Conservation (phyloP, 2,797 vertebrate genomes). For the Hybognathus amarus region DNA sequence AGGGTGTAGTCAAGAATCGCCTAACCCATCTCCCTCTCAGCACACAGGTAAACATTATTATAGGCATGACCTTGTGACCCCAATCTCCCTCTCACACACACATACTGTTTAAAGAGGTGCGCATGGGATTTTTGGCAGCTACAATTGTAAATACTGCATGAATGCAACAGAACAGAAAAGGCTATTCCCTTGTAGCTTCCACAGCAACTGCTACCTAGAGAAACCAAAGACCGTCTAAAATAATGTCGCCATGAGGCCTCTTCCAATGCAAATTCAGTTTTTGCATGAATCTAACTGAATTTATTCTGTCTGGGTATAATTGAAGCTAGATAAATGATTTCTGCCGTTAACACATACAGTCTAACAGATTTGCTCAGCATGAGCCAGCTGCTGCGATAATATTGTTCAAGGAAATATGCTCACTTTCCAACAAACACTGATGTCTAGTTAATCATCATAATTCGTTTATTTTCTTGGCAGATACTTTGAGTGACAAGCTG, state of each 20-base stretch:
- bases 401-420: conserved; percentile 10
- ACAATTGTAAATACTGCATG: neutral
- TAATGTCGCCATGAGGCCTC: conserved; percentile 7
- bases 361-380: conserved; percentile 33
- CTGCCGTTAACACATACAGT: conserved; percentile 14
- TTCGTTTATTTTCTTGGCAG: conserved; percentile 12
- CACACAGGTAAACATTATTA: conserved; percentile 61
- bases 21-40: conserved; percentile 51
- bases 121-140: neutral
- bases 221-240: neutral
- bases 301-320: conserved; percentile 25
- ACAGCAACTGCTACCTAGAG: neutral
- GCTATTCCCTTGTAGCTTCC: neutral
- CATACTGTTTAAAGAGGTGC: conserved; percentile 52
- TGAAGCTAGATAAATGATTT: conserved; percentile 39
- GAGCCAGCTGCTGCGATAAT: conserved; percentile 38
- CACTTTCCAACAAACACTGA: conserved; percentile 34
- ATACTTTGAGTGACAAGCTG: conserved; percentile 16
- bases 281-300: conserved; percentile 5
- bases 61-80: conserved; percentile 25
- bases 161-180: conserved; percentile 3
- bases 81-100: conserved; percentile 36
- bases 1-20: conserved; percentile 6
- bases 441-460: conserved; percentile 32
- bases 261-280: conserved; percentile 6